Evolutionary conservation across 2,888 invertebrate genomes (phyloP).

Genomic region (Euproctis similis): DNA sequence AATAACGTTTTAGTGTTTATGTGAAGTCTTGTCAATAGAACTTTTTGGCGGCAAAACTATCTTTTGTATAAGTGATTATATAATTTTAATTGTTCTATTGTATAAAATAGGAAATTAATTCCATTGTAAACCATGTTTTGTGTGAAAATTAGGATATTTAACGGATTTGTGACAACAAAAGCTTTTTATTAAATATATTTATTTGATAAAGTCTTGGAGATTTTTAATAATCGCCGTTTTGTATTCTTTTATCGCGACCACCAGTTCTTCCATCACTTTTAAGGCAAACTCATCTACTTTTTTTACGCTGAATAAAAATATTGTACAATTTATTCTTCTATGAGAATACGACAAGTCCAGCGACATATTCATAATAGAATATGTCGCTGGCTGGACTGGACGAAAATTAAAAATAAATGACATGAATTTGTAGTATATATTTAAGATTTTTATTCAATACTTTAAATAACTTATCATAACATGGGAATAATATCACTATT

Average conservation of each 20-base stretch:
- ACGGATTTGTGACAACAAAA: conserved; percentile 25
- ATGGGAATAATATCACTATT: too few relatives aligned
- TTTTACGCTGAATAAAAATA: too few relatives aligned
- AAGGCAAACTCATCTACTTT: too few relatives aligned
- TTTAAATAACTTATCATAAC: too few relatives aligned
- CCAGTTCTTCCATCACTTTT: too few relatives aligned
- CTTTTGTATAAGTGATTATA: conserved; percentile 36
- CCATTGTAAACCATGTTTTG: conserved; percentile 28
- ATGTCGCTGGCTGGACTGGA: too few relatives aligned
- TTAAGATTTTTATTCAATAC: too few relatives aligned
- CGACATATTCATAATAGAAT: too few relatives aligned
- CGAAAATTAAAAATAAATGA: too few relatives aligned
- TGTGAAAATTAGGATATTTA: conserved; percentile 30
- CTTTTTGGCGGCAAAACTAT: conserved; percentile 34
- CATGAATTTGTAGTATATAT: too few relatives aligned
- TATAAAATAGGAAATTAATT: conserved; percentile 30
- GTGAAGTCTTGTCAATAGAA: conserved; percentile 32
- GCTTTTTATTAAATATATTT: conserved; percentile 23
- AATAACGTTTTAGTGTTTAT: conserved; percentile 9
- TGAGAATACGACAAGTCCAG: too few relatives aligned
- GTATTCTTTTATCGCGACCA: background rate
- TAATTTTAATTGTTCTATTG: conserved; percentile 32
- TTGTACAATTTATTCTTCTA: too few relatives aligned
- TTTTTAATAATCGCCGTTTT: conserved; percentile 7
- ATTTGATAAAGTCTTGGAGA: conserved; percentile 16